phyloP scores from a whole-genome alignment of 2,797 vertebrate genomes.

The Malacoctenus gilli region DNA sequence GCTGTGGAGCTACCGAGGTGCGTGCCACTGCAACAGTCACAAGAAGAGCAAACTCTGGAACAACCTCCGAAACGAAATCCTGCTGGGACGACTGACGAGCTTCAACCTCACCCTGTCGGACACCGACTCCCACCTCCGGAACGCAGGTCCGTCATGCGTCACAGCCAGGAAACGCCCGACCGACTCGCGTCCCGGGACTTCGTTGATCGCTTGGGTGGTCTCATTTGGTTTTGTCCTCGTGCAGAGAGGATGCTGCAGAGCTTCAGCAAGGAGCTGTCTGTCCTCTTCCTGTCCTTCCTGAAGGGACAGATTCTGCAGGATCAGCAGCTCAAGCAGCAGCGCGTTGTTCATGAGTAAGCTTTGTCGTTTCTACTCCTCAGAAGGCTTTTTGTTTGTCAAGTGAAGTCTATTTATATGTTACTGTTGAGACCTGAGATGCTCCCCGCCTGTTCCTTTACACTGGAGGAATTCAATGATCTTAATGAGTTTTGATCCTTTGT shows the following conservation, averaged over 20 bases:
- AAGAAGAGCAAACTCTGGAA: conserved; percentile 87
- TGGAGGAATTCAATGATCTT: too few species aligned
- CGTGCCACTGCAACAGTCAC: conserved; percentile 90
- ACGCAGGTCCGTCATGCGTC: conserved; percentile 72
- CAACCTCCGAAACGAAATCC: conserved; percentile 55
- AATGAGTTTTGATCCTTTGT: too few species aligned
- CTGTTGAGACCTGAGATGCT: too few species aligned
- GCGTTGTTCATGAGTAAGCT: conserved; percentile 68
- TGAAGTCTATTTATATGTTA: too few species aligned
- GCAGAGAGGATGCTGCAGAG: conserved; percentile 78
- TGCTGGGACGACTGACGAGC: conserved; percentile 79
- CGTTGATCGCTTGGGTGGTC: too few species aligned
- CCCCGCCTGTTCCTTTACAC: too few species aligned
- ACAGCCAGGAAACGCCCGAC: too few species aligned
- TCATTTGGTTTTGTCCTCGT: background rate
- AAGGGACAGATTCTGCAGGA: conserved; percentile 30
- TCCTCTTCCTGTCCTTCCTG: conserved; percentile 70
- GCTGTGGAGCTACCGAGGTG: conserved; percentile 70
- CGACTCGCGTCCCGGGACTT: too few species aligned
- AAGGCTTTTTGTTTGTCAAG: too few species aligned
- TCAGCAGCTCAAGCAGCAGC: background rate
- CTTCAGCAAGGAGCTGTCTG: conserved; percentile 74
- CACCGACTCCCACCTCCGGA: conserved; percentile 81
- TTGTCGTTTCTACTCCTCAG: background rate
- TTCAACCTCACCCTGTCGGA: conserved; percentile 85